Conservation (phyloP, 2,113 vertebrate genomes). For the Odontophorus gujanensis region DNA sequence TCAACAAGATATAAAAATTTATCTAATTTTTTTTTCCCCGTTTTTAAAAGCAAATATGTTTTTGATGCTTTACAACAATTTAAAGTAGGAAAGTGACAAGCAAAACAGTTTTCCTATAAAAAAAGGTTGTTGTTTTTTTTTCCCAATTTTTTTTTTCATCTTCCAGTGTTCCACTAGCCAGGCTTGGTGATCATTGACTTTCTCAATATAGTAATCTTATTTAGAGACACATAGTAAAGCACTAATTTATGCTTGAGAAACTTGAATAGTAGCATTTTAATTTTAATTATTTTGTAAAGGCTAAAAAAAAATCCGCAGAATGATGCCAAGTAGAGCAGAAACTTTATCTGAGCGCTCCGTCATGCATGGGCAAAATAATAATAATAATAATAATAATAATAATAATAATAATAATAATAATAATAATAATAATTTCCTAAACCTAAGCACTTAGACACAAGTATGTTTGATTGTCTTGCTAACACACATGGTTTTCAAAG, state of each 20-base stretch:
- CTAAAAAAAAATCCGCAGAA: neutral
- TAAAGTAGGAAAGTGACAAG: neutral
- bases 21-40: rapidly evolving
- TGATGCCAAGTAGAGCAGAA: neutral
- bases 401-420: no score
- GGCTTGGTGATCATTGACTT: neutral
- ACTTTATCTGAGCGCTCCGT: neutral
- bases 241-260: neutral
- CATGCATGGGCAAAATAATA: neutral
- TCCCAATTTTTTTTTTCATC: neutral
- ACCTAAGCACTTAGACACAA: neutral
- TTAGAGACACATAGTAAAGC: neutral
- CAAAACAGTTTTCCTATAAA: neutral
- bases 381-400: no score
- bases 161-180: neutral
- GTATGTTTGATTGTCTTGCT: neutral
- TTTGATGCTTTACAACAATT: neutral
- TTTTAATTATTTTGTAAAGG: neutral
- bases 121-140: neutral
- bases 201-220: neutral
- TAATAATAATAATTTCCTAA: neutral
- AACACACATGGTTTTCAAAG: neutral
- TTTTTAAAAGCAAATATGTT: neutral
- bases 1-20: neutral
- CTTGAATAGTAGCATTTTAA: neutral